phyloP scores from a whole-genome alignment of 2,797 vertebrate genomes.

The Bryconaethiops microstoma region DNA sequence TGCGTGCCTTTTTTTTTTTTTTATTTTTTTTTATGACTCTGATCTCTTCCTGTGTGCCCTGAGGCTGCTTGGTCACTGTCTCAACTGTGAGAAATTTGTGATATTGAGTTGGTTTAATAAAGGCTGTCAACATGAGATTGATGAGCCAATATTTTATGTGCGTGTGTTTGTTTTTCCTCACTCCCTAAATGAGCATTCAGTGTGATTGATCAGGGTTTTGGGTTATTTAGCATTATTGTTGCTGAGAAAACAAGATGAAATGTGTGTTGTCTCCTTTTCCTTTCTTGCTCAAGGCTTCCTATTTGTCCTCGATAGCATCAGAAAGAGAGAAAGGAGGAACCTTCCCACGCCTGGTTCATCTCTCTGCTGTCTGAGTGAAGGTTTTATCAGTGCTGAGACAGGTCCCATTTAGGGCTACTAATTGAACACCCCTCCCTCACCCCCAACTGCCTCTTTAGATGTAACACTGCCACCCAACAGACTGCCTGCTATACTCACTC shows the following conservation, averaged over 20 bases:
- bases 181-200: background rate
- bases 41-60: background rate
- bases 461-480: constrained; percentile 17
- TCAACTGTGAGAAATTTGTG: background rate
- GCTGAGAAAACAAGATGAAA: constrained; percentile 6
- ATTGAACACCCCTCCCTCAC: background rate
- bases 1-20: background rate
- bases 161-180: background rate
- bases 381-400: constrained; percentile 26
- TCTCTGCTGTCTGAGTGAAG: constrained; percentile 37
- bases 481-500: constrained; percentile 43
- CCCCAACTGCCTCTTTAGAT: constrained; percentile 1
- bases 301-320: constrained; percentile 15
- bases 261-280: background rate
- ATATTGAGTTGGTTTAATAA: constrained; percentile 1
- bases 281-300: constrained; percentile 26
- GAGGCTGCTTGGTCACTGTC: background rate
- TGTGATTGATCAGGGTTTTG: constrained; percentile 24
- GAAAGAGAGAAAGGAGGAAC: constrained; percentile 5
- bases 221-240: background rate
- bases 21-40: background rate
- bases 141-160: background rate
- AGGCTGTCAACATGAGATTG: background rate
- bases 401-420: constrained; percentile 13
- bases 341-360: constrained; percentile 36